Evolutionary conservation across 2,888 invertebrate genomes (phyloP).

Genomic region (Oscheius sp.): DNA sequence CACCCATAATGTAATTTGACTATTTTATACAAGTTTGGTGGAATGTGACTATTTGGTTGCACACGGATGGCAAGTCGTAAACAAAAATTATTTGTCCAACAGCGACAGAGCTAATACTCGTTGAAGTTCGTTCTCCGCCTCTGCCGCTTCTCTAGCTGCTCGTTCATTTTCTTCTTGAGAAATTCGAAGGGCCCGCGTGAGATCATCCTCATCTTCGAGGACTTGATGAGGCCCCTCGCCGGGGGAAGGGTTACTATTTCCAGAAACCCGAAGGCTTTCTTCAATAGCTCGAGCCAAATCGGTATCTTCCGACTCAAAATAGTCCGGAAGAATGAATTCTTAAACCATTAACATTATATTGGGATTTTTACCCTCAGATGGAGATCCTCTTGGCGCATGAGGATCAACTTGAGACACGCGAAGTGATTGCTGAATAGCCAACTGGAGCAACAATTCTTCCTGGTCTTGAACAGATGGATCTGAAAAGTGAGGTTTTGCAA

Average conservation of each 20-base stretch:
- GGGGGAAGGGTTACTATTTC: background rate
- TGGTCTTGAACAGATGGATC: conserved; percentile 27
- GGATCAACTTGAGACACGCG: conserved; percentile 10
- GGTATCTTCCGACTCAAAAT: conserved; percentile 17
- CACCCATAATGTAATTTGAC: too few species aligned
- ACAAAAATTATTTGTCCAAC: conserved; percentile 5
- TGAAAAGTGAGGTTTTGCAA: background rate
- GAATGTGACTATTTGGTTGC: too few species aligned
- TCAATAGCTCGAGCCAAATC: conserved; percentile 29
- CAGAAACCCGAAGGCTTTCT: conserved; percentile 15
- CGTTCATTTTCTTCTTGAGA: conserved; percentile 39
- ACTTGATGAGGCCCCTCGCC: background rate
- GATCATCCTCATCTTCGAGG: too few species aligned
- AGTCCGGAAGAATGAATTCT: background rate
- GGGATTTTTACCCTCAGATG: background rate
- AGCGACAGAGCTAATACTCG: conserved; percentile 47
- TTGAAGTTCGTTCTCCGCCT: conserved; percentile 50
- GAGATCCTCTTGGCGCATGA: background rate
- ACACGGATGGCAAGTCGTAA: too few species aligned
- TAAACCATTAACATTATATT: background rate
- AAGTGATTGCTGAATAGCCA: conserved; percentile 54
- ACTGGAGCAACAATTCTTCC: conserved; percentile 58
- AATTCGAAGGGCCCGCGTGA: conserved; percentile 36
- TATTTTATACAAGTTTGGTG: too few species aligned
- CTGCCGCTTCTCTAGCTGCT: conserved; percentile 36